Evolutionary conservation across 2,797 vertebrate genomes (phyloP), one percentile per base, ranked within the genome.

Genomic region (Eutrigla gurnardus): DNA sequence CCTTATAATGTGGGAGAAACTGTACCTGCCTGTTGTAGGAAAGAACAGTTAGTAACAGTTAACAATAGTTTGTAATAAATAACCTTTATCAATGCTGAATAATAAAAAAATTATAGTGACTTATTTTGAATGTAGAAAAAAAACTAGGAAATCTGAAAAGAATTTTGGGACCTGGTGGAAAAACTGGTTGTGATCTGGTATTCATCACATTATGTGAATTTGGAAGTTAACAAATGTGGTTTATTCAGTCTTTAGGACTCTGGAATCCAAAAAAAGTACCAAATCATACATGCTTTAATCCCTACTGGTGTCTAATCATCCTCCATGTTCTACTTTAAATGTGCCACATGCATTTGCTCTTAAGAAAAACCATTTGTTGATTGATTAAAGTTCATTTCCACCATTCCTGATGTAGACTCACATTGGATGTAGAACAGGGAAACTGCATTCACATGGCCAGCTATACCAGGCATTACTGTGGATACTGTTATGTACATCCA

Each of bases 1-100:
- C 97, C 79, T 96, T 95, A 77, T 97, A 97, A 81, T 98, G 97
- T 25, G 96, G 95, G 47, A 96, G 93, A 84, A 95, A 93, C 17
- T 95, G 94, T 18, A 97, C 58, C 49, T 82, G 79, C 81, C 93
- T 94, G 91, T 66, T 58, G 77, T 49, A 61, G 25, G 15, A 73
- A 53, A 78, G 36, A 14, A 59, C 5, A 81, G 10, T 18, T 0
- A 47, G 11, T 3, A 57, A 9, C 11, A 9, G 25, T 25, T n/a
- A 5, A 53, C 4, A 54, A 35, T 2, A 14, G 4, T 46, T 53
- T 13, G 13, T 11, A 52, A 8, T 14, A 17, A 25, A 47, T 6
- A 17, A 43, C 6, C 32, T 67, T 57, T 13, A 65, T 15, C 36
- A 43, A 47, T 45, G 43, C 10, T 33, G 0, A 36, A 9, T 12